phyloP scores from a whole-genome alignment of 92 coral and sea anemone species.

The Parazoanthus atlanticus region DNA sequence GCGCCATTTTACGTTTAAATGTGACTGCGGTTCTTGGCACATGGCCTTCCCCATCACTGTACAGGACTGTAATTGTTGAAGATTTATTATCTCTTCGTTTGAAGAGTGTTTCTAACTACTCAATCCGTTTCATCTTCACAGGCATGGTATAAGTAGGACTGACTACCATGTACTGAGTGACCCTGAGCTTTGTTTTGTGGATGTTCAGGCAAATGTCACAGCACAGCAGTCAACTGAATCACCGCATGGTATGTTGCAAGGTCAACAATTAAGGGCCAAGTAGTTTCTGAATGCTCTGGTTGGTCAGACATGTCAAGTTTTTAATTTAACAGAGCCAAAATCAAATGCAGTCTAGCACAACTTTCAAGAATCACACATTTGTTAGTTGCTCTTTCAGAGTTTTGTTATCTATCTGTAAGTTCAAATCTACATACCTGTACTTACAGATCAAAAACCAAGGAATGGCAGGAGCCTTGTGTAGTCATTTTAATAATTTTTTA shows the following conservation, averaged over 20 bases:
- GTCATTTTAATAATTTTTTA: too few species aligned
- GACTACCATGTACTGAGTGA: conserved; percentile 94
- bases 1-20: too few species aligned
- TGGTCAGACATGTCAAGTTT: not conserved
- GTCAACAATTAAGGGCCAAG: not conserved
- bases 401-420: too few species aligned
- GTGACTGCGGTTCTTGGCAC: too few species aligned
- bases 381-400: too few species aligned
- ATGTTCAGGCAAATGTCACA: conserved; percentile 65
- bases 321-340: not conserved
- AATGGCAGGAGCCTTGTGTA: too few species aligned
- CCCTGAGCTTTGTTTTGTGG: conserved; percentile 92
- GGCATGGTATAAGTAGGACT: conserved; percentile 96
- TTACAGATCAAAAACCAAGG: too few species aligned
- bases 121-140: conserved; percentile 15
- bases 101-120: not conserved
- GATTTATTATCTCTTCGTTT: not conserved
- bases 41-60: too few species aligned
- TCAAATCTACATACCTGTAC: too few species aligned
- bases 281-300: not conserved
- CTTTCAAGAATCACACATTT: too few species aligned
- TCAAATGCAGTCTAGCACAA: too few species aligned
- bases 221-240: conserved; percentile 64
- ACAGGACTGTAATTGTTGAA: not conserved
- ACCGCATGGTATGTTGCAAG: conserved; percentile 25